Evolutionary conservation across 2,113 vertebrate species (phyloP).

Genomic region (Scopus umbretta): DNA sequence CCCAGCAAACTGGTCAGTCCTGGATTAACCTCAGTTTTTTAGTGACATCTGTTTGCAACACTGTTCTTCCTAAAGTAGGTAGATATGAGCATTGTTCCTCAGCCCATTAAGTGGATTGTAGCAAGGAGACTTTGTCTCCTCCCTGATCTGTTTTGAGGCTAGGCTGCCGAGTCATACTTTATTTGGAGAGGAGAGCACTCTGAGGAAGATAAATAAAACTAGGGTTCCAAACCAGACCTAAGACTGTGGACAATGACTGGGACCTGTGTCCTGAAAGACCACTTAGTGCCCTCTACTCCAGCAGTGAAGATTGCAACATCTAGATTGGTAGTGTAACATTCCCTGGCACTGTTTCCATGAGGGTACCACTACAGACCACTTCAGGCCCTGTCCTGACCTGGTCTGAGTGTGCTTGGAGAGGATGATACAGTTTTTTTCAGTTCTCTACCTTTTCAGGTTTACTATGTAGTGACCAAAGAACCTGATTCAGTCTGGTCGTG

Average conservation of each 20-base stretch:
- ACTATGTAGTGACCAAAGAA: neutral
- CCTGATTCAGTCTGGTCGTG: neutral
- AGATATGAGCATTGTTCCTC: neutral
- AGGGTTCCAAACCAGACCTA: neutral
- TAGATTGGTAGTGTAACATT: neutral
- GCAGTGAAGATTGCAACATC: neutral
- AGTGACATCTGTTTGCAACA: neutral
- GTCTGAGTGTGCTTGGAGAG: neutral
- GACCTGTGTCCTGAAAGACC: neutral
- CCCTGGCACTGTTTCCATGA: neutral
- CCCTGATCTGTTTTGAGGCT: neutral
- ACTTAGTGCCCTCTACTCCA: neutral
- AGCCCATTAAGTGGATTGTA: neutral
- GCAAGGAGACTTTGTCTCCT: neutral
- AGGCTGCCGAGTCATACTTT: neutral
- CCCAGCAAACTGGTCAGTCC: neutral
- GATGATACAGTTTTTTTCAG: neutral
- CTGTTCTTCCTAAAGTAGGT: neutral
- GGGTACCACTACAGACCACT: neutral
- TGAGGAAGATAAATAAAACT: neutral
- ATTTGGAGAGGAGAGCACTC: neutral
- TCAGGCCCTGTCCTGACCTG: neutral
- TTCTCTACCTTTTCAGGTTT: neutral
- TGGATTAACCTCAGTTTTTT: neutral
- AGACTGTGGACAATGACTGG: neutral